These are phyloP conservation scores for Callinectes sapidus DNA, from an alignment of 2,888 invertebrate genomes.

Conservation along the genomic window DNA sequence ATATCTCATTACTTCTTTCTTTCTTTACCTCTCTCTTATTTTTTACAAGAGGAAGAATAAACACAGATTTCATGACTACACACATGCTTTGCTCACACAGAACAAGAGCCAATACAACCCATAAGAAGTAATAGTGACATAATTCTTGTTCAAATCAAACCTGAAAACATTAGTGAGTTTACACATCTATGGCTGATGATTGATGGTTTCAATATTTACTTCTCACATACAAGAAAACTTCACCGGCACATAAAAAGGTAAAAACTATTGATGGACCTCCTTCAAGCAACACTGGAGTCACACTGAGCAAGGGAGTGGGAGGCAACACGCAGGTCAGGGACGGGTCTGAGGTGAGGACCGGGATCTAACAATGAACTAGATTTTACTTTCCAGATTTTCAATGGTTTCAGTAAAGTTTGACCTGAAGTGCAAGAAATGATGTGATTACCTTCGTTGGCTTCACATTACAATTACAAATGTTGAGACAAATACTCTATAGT, in stretches of 20 bases:
- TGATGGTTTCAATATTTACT: not conserved
- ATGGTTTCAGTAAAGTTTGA: not conserved
- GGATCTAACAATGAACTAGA: conserved; percentile 1
- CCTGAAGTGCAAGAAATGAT: not conserved
- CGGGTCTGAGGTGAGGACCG: not conserved
- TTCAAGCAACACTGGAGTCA: conserved; percentile 14
- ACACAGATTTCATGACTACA: not conserved
- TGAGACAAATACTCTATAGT: not conserved
- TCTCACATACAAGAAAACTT: not conserved
- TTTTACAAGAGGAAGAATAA: not conserved
- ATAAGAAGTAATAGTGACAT: not conserved
- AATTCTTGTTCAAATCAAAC: not conserved
- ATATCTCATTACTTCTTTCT: not conserved
- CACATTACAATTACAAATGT: not conserved
- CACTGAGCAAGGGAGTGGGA: not conserved
- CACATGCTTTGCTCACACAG: not conserved
- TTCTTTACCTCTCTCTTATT: not conserved
- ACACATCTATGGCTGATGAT: not conserved
- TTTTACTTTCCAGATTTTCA: conserved; percentile 26
- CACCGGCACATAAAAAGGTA: not conserved
- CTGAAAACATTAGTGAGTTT: not conserved
- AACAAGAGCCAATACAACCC: not conserved
- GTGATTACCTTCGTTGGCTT: not conserved
- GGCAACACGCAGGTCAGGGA: not conserved
- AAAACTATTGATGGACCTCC: not conserved